phyloP scores from a whole-genome alignment of 2,888 invertebrate genomes.

The Nemapogon koenigi region DNA sequence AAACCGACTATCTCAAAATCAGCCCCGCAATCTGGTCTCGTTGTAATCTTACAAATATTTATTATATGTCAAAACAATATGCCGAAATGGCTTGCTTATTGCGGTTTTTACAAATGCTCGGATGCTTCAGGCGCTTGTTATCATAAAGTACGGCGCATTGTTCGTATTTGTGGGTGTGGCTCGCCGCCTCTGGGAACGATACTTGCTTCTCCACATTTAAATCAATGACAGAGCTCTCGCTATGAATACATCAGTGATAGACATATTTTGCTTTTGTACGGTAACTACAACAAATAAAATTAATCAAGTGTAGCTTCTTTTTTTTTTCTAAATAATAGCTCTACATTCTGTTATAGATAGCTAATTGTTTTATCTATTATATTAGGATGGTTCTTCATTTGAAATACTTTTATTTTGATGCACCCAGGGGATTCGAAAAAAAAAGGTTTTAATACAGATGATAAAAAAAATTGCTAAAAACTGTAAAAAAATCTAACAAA shows the following conservation, averaged over 20 bases:
- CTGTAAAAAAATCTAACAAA: no score
- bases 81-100: constrained; percentile 61
- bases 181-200: constrained; percentile 29
- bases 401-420: no score
- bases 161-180: constrained; percentile 32
- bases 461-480: no score
- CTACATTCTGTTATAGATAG: no score
- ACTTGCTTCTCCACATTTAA: constrained; percentile 29
- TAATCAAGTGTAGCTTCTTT: no score
- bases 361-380: no score
- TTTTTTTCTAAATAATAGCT: no score
- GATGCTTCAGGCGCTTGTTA: constrained; percentile 59
- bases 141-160: constrained; percentile 59
- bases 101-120: constrained; percentile 63
- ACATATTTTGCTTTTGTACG: no score
- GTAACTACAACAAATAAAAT: no score
- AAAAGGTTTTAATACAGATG: no score
- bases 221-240: constrained; percentile 34
- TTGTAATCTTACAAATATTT: constrained; percentile 61
- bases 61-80: constrained; percentile 66
- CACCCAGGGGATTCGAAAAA: no score
- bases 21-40: constrained; percentile 40
- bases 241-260: constrained; percentile 7
- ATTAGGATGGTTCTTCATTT: no score
- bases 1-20: constrained; percentile 44